These are phyloP conservation scores for Cetonia aurata DNA, from an alignment of 2,888 invertebrate genomes.

Conservation along the genomic window DNA sequence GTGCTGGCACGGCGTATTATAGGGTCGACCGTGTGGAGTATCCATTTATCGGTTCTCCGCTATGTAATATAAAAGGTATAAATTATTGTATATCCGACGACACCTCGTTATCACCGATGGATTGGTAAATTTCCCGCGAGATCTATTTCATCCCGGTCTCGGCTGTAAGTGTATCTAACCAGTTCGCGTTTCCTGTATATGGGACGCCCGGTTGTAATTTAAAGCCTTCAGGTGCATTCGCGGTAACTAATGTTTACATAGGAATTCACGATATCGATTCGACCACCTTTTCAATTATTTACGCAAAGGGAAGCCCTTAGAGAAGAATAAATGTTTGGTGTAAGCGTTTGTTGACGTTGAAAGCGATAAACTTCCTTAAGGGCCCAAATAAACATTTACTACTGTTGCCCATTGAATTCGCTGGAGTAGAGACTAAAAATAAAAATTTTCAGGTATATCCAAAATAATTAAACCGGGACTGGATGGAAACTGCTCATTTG, in stretches of 20 bases:
- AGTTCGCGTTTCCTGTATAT: slow-evolving; percentile 14
- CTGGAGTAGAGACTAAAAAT: too few relatives aligned
- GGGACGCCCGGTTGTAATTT: slow-evolving; percentile 13
- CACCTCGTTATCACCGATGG: slow-evolving; percentile 38
- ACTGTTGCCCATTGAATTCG: too few relatives aligned
- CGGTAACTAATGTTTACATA: slow-evolving; percentile 18
- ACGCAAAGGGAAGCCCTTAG: slow-evolving; percentile 9
- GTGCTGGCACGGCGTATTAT: background rate
- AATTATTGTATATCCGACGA: slow-evolving; percentile 31
- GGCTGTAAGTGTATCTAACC: background rate
- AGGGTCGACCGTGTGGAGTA: background rate
- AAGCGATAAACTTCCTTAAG: slow-evolving; percentile 4
- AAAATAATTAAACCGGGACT: too few relatives aligned
- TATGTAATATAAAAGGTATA: slow-evolving; percentile 25
- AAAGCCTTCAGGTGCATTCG: slow-evolving; percentile 30
- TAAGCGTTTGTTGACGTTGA: slow-evolving; percentile 8
- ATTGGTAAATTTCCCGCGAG: slow-evolving; percentile 42
- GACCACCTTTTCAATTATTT: slow-evolving; percentile 14
- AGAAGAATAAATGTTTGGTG: slow-evolving; percentile 27
- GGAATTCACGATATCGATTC: slow-evolving; percentile 31
- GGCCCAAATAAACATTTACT: background rate
- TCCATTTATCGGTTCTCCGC: background rate
- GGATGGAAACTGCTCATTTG: too few relatives aligned
- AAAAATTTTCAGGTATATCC: too few relatives aligned
- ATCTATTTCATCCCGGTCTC: slow-evolving; percentile 28